Evolutionary conservation across 2,113 vertebrate genomes (phyloP).

Genomic region (Onychostoma macrolepis): DNA sequence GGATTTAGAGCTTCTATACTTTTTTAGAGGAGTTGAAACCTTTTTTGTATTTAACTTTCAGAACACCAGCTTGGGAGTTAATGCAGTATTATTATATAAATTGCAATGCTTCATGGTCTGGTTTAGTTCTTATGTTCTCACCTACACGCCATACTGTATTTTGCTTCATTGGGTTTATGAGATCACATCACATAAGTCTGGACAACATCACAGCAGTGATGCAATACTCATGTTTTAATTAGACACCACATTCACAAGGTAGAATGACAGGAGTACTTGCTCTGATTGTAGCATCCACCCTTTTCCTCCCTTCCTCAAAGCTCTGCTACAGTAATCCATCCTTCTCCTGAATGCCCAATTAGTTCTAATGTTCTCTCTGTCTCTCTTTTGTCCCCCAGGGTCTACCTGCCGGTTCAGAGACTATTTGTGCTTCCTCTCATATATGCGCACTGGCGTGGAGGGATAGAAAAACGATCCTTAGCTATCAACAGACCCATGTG

Average conservation of each 20-base stretch:
- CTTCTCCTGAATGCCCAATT: constrained; percentile 56
- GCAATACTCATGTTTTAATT: not conserved
- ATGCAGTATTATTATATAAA: not conserved
- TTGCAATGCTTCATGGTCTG: not conserved
- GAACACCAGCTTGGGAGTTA: constrained; percentile 1
- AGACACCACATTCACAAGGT: constrained; percentile 25
- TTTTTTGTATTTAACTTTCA: not conserved
- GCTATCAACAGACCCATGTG: constrained; percentile 32
- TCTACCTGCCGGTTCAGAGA: constrained; percentile 46
- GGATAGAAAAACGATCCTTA: constrained; percentile 14
- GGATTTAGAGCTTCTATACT: constrained; percentile 10
- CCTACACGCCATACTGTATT: not conserved
- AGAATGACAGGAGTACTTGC: constrained; percentile 22
- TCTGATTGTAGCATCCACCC: constrained; percentile 45
- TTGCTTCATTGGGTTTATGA: not conserved
- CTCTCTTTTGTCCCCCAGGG: constrained; percentile 39
- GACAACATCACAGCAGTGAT: not conserved
- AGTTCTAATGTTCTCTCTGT: constrained; percentile 53
- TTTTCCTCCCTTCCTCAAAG: constrained; percentile 18
- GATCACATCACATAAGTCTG: not conserved
- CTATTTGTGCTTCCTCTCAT: constrained; percentile 33
- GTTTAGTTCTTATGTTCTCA: constrained; percentile 1
- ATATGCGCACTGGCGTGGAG: not conserved
- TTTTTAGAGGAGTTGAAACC: not conserved
- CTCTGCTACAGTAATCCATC: constrained; percentile 47